Base-by-base conservation (phyloP, 2,888 invertebrate species). In the Actias luna region DNA sequence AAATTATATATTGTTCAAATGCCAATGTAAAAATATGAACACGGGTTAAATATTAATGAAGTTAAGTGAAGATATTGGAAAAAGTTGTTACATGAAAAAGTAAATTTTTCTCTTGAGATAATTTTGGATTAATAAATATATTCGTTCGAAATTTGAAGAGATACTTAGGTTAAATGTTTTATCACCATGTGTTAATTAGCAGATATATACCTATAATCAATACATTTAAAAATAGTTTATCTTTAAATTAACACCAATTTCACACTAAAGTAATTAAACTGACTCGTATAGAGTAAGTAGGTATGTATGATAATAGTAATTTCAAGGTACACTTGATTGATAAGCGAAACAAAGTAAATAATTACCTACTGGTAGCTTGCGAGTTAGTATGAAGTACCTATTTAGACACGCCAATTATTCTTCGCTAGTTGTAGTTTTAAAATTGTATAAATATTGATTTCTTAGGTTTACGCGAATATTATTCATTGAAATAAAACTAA, bases 11-110 rank as follows among this genome's bases (percentile, higher is more conserved):
- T n/a, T n/a, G 16, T 7, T 29, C 29, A n/a, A 1, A n/a, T 3
- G 29, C 4, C n/a, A 83, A 85, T 85, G 79, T 62, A 62, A 62
- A 62, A 80, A 83, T 82, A 77, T 78, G 74, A 78, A 82, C 82
- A 80, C 78, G 78, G 55, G n/a, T 55, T 55, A 55, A 27, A 29
- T 55, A 55, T 55, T 55, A 55, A 55, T 7, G 5, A 29, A 1
- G 27, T 55, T 29, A 55, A 55, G 55, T 55, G 29, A 55, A 55
- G 55, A 55, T 55, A 55, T 55, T 22, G 55, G 55, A 29, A 55
- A 29, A 55, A 55, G n/a, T 29, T 29, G 29, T 55, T 27, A 55
- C 22, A 12, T 50, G 46, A 50, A 1, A 5, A 12, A 50, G 25
- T 4, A 50, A 50, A 12, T 25, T 22, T 46, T 33, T 22, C 2